Evolutionary conservation across 2,797 vertebrate genomes (phyloP), one percentile per base, ranked within the genome.

Genomic region (Siniperca obscura): DNA sequence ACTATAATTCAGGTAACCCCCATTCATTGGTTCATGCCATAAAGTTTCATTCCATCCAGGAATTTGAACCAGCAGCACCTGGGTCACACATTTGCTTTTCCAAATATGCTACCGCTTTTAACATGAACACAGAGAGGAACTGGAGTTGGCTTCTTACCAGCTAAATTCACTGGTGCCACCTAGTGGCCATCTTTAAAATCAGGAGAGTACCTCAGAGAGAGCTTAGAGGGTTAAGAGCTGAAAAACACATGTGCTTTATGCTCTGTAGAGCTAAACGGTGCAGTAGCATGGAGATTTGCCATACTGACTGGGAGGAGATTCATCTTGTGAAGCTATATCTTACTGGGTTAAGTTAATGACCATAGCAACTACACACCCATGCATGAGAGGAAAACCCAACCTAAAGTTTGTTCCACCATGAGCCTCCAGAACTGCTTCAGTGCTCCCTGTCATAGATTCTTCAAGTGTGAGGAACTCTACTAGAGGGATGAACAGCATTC

Each of bases 81-180:
- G 17, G 21, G 40, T 77, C 50, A 48, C 46, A 34, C 25, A 13
- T 12, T 48, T 42, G 25, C 16, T 57, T 46, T 71, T 44, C 9
- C 12, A 52, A 36, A 74, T 55, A 13, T 30, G 3, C 27, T 21
- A 19, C 56, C 12, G 38, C 0, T 5, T 17, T 56, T 6, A 50
- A 5, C 13, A n/a, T 36, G 30, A 70, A 10, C 16, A 48, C 1
- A n/a, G 34, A 74, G 21, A 3, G 11, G 2, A 56, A 25, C 2
- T 66, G n/a, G 11, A 70, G 14, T 2, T 52, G 62, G 67, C 36
- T 36, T 70, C 66, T 74, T 27, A 46, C 55, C 70, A 84, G 76
- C 27, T 44, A 82, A 77, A 83, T 74, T 87, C 88, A 82, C 87
- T 94, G 84, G 61, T 85, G 86, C 92, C 93, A 94, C 80, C 94